Conservation (phyloP, 2,888 invertebrate species). For the Urechis unicinctus region DNA sequence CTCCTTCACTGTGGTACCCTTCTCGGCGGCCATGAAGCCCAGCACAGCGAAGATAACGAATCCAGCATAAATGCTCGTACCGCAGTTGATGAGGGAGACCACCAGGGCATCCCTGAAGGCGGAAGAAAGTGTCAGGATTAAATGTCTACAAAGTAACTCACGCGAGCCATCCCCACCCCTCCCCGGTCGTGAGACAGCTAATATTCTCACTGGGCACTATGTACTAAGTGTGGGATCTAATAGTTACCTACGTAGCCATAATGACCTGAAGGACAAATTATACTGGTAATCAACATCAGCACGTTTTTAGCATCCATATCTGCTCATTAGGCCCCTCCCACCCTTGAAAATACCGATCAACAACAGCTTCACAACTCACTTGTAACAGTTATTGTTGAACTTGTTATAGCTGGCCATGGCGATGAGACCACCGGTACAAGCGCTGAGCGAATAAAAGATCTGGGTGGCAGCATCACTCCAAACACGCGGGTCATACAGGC, state of each 20-base stretch:
- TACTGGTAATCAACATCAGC: too few relatives aligned
- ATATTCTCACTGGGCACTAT: too few relatives aligned
- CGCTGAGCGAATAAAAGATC: slow-evolving; percentile 23
- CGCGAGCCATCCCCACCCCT: too few relatives aligned
- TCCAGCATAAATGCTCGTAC: slow-evolving; percentile 49
- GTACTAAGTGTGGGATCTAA: too few relatives aligned
- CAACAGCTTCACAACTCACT: slow-evolving; percentile 17
- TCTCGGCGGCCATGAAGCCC: slow-evolving; percentile 59
- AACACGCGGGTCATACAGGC: slow-evolving; percentile 65
- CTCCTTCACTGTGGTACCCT: slow-evolving; percentile 43
- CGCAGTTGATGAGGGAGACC: slow-evolving; percentile 47
- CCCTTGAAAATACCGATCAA: too few relatives aligned
- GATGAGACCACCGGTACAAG: slow-evolving; percentile 30
- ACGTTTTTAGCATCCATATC: too few relatives aligned
- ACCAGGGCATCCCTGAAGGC: slow-evolving; percentile 44
- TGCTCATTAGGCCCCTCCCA: too few relatives aligned
- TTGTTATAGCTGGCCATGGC: slow-evolving; percentile 31
- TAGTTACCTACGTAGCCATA: too few relatives aligned
- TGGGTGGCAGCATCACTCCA: slow-evolving; percentile 24
- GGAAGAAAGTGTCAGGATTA: too few relatives aligned
- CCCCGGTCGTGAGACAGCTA: too few relatives aligned
- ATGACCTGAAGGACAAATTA: too few relatives aligned
- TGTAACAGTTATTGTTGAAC: slow-evolving; percentile 29
- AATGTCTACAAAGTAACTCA: too few relatives aligned
- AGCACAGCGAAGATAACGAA: slow-evolving; percentile 50